phyloP scores from a whole-genome alignment of 2,888 invertebrate species.

The Tachina fera region DNA sequence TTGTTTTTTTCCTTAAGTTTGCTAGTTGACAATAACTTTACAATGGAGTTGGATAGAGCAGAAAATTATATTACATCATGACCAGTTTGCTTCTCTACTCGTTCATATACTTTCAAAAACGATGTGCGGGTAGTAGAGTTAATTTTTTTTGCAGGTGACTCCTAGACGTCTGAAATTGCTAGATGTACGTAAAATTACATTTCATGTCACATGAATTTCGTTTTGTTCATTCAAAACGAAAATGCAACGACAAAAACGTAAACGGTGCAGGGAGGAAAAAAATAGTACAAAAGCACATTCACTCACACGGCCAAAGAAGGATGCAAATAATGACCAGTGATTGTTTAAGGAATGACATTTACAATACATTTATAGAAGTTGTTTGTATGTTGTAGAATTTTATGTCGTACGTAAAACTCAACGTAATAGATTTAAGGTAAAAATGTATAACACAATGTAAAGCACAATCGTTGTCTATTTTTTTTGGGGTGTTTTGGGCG shows the following conservation, averaged over 20 bases:
- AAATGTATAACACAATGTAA: conserved; percentile 31
- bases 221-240: conserved; percentile 47
- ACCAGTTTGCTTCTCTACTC: conserved; percentile 17
- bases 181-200: conserved; percentile 58
- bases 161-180: conserved; percentile 64
- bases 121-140: not conserved
- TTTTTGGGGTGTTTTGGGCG: not conserved
- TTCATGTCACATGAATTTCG: conserved; percentile 62
- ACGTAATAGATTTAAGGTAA: conserved; percentile 37
- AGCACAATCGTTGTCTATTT: conserved; percentile 13
- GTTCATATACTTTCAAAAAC: not conserved
- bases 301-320: conserved; percentile 29
- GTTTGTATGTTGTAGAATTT: not conserved
- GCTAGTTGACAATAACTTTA: conserved; percentile 22
- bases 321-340: conserved; percentile 54
- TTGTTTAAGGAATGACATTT: conserved; percentile 58
- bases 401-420: not conserved
- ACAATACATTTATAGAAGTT: conserved; percentile 32
- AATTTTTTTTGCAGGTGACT: conserved; percentile 40
- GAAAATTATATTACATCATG: conserved; percentile 59
- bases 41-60: conserved; percentile 32
- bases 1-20: conserved; percentile 34
- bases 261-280: not conserved
- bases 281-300: conserved; percentile 11
- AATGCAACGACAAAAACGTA: conserved; percentile 21